Conservation (phyloP, 92 coral and sea anemone genomes). For the Micromussa lordhowensis region DNA sequence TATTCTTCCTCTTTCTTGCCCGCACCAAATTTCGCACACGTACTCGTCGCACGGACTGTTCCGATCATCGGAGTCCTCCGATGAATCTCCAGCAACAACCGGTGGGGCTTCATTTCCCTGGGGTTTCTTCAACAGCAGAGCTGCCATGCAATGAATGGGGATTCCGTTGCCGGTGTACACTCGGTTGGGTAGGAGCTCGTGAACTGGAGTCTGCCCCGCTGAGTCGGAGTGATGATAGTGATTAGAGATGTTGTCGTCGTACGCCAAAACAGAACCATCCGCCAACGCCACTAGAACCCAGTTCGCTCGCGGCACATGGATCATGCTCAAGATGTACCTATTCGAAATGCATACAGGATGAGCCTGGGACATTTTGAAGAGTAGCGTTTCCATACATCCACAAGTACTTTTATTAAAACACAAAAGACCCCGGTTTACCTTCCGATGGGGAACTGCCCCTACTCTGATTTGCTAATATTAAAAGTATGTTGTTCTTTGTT, state of each 20-base stretch:
- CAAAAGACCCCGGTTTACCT: not conserved
- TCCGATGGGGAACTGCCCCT: too few relatives aligned
- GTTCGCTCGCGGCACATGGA: constrained; percentile 92
- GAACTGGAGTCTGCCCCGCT: constrained; percentile 69
- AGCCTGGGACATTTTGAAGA: not conserved
- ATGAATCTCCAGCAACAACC: constrained; percentile 7
- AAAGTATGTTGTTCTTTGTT: too few relatives aligned
- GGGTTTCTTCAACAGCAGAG: constrained; percentile 77
- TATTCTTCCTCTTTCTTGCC: constrained; percentile 88
- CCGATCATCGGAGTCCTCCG: constrained; percentile 54
- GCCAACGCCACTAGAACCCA: constrained; percentile 94
- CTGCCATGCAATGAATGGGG: constrained; percentile 90
- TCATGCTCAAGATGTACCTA: constrained; percentile 93
- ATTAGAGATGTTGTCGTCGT: constrained; percentile 90
- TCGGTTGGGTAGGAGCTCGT: constrained; percentile 87
- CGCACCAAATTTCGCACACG: constrained; percentile 93
- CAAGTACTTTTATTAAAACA: not conserved
- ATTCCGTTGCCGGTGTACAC: constrained; percentile 87
- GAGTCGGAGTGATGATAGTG: constrained; percentile 80
- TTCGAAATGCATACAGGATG: not conserved
- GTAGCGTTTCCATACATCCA: not conserved
- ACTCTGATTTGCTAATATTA: too few relatives aligned
- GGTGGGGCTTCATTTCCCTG: constrained; percentile 30
- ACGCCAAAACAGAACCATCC: constrained; percentile 91
- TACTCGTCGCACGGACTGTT: constrained; percentile 53